Evolutionary conservation across 2,888 invertebrate species (phyloP).

Genomic region (Heliconius erato): DNA sequence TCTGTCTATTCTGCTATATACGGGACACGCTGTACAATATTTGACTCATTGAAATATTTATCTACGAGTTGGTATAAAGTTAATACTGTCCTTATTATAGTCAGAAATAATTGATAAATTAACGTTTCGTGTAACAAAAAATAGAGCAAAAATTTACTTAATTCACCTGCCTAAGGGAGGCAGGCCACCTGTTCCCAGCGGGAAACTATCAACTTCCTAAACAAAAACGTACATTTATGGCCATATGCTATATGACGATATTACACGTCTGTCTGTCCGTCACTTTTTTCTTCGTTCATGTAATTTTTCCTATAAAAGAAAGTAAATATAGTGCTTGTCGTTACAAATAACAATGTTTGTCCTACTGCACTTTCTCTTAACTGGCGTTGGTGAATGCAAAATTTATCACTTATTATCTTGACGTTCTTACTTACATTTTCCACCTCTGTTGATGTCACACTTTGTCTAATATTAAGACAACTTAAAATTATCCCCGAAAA

Average conservation of each 20-base stretch:
- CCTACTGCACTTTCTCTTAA: neutral
- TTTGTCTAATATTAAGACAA: neutral
- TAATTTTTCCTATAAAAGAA: neutral
- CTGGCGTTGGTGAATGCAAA: no score
- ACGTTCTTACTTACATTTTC: neutral
- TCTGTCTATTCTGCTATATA: no score
- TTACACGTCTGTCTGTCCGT: neutral
- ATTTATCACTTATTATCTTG: neutral
- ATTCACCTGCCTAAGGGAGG: conserved; percentile 23
- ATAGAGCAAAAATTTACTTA: neutral
- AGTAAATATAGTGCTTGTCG: neutral
- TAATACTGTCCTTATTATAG: neutral
- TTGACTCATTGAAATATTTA: no score
- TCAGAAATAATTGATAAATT: neutral
- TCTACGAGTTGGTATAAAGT: no score
- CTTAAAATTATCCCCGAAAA: neutral
- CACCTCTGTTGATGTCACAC: neutral
- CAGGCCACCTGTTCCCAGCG: conserved; percentile 33
- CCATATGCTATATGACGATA: conserved; percentile 6
- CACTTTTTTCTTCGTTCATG: neutral
- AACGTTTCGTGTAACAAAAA: neutral
- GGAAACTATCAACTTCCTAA: conserved; percentile 31
- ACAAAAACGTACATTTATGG: neutral
- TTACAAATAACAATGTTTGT: neutral
- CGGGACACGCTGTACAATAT: no score